Evolutionary conservation across 1,140 invertebrate genomes (phyloP), one percentile per base, ranked within the genome.

Genomic region (Globodera rostochiensis): DNA sequence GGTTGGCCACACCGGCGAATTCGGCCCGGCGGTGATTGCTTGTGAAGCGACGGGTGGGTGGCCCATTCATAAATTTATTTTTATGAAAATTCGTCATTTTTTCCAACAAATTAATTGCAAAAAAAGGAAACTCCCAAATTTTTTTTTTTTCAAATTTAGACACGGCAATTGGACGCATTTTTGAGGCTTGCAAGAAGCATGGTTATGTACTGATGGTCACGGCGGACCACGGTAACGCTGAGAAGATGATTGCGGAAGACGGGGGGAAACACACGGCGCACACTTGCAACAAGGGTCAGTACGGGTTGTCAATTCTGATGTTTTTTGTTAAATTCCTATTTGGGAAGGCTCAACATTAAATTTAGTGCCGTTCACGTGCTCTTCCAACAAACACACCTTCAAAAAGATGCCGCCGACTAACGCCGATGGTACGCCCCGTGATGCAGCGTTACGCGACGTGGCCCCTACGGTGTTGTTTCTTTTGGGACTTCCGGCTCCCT

Each of bases 1-100:
- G 91, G 91, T 91, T 64, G 91, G 91, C 11, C 91, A 91, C 80
- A 92, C 91, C 9, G 91, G 91, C 21, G 87, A 90, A 79, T 91
- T 91, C 83, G 91, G 91, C 50, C 86, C 91, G 46, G 89, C 91
- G 11, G 88, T 92, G 11, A 91, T 84, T 50, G 91, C 91, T 13
- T 89, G 88, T 74, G 88, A 91, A 84, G 90, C 91, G 7, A 91
- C 91, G 57, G 91, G 91, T 85, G 69, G 19, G 47, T 73, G 47
- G 50, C 53, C 57, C n/a, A 13, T 79, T 60, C 19, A n/a, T 53
- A 15, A 2, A 15, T 45, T 36, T 8, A 19, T 49, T 80, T 76
- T 45, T 36, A 15, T n/a, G n/a, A 3, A 36, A 49, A n/a, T 76
- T 73, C 8, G 36, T 36, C 53, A 79, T 49, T 36, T 9, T 25